phyloP scores from a whole-genome alignment of 2,888 invertebrate species.

The Eupithecia centaureata region DNA sequence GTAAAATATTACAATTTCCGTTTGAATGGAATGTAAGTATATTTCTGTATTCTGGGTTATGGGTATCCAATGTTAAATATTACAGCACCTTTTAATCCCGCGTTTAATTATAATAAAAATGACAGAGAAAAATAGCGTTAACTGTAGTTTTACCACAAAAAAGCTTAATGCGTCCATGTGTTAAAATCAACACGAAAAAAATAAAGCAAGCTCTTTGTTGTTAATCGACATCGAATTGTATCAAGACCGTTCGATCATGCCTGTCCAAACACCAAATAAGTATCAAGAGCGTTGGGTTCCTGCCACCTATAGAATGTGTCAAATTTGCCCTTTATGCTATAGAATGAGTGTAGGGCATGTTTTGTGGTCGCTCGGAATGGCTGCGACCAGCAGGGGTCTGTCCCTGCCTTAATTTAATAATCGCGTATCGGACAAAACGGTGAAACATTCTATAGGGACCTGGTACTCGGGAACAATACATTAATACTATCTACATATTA shows the following conservation, averaged over 20 bases:
- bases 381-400: conserved; percentile 61
- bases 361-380: conserved; percentile 63
- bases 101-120: too few species aligned
- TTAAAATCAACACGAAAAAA: not conserved
- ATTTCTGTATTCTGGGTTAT: not conserved
- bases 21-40: not conserved
- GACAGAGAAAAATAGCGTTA: too few species aligned
- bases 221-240: conserved; percentile 38
- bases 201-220: conserved; percentile 26
- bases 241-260: conserved; percentile 55
- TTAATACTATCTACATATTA: too few species aligned
- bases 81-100: not conserved
- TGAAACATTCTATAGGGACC: conserved; percentile 40
- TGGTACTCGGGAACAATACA: conserved; percentile 25
- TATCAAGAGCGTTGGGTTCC: conserved; percentile 54
- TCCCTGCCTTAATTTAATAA: conserved; percentile 73
- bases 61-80: not conserved
- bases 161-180: not conserved
- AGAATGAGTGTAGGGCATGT: conserved; percentile 55
- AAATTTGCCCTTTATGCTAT: conserved; percentile 36
- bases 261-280: conserved; percentile 60
- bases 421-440: conserved; percentile 54
- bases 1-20: not conserved
- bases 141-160: not conserved
- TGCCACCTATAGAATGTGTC: conserved; percentile 3